Conservation (phyloP, 2,113 vertebrate species). For the Alligator sinensis region DNA sequence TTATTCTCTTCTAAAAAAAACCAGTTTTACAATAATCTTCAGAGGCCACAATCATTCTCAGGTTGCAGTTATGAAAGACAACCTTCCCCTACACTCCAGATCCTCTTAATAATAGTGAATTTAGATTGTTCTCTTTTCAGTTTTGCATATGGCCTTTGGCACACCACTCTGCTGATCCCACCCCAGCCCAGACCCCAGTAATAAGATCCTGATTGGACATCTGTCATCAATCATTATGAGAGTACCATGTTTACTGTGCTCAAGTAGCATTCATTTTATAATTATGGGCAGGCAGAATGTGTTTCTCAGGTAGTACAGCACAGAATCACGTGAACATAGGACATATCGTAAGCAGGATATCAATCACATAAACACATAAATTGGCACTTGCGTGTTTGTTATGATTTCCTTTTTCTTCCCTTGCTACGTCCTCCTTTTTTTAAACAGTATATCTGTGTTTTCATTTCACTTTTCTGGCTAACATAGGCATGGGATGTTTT, state of each 20-base stretch:
- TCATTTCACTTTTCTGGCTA: background rate
- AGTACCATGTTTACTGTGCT: conserved; percentile 39
- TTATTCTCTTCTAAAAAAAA: conserved; percentile 74
- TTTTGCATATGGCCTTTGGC: conserved; percentile 64
- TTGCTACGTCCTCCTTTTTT: background rate
- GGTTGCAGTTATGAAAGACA: conserved; percentile 16
- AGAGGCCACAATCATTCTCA: conserved; percentile 68
- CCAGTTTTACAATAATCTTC: conserved; percentile 66
- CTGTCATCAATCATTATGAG: conserved; percentile 70
- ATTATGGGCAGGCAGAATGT: conserved; percentile 50
- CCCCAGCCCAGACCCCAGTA: conserved; percentile 49
- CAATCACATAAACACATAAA: too few species aligned
- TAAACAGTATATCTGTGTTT: background rate
- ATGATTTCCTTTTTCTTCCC: too few species aligned
- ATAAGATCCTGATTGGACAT: conserved; percentile 69
- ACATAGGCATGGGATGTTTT: background rate
- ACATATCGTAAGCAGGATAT: too few species aligned
- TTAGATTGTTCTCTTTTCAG: conserved; percentile 56
- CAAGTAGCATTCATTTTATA: conserved; percentile 62
- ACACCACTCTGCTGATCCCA: conserved; percentile 55
- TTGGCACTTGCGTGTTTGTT: too few species aligned
- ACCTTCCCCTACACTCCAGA: conserved; percentile 42
- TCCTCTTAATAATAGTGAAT: conserved; percentile 64
- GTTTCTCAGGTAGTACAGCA: conserved; percentile 50
- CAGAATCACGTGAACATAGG: background rate